A percentile compares a stretch with the other conserved stretches of the same genome.
Conservation (phyloP, 2,888 invertebrate species). For the Agrilus cyanescens region DNA sequence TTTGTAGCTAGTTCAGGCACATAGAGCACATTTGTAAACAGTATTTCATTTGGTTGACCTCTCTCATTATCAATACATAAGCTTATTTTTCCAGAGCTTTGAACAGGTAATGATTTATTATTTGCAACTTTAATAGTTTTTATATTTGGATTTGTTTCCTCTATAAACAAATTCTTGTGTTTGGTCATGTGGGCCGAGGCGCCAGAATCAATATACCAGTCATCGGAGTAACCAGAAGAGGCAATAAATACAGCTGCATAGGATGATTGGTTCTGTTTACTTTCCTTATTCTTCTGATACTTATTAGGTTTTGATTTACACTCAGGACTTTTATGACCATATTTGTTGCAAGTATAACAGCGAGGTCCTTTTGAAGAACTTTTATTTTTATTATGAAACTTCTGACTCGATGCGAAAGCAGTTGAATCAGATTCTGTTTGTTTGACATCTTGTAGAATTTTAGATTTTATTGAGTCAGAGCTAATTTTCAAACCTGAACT, state of each 20-base stretch:
- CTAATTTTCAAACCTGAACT: conserved; percentile 19
- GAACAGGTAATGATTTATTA: conserved; percentile 3
- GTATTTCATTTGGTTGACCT: conserved; percentile 8
- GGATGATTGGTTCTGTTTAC: too few species aligned
- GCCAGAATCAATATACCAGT: too few species aligned
- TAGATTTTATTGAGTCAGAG: conserved; percentile 21
- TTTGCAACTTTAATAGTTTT: neutral
- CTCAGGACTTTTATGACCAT: conserved; percentile 6
- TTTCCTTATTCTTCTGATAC: neutral
- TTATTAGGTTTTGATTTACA: conserved; percentile 1
- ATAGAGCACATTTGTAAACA: conserved; percentile 9
- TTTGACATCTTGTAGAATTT: conserved; percentile 18
- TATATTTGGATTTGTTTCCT: neutral
- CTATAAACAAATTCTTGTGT: too few species aligned
- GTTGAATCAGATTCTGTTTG: neutral
- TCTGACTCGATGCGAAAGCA: neutral
- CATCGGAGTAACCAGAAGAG: neutral
- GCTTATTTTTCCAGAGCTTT: conserved; percentile 6
- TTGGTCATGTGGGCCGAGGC: neutral
- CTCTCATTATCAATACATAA: neutral
- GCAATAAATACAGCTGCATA: conserved; percentile 1
- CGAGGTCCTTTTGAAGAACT: neutral
- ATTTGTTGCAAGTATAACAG: conserved; percentile 8
- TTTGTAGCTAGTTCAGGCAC: conserved; percentile 10
- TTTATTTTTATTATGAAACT: too few species aligned